Evolutionary conservation across 2,888 invertebrate genomes (phyloP).

Genomic region (Parnassius mnemosyne): DNA sequence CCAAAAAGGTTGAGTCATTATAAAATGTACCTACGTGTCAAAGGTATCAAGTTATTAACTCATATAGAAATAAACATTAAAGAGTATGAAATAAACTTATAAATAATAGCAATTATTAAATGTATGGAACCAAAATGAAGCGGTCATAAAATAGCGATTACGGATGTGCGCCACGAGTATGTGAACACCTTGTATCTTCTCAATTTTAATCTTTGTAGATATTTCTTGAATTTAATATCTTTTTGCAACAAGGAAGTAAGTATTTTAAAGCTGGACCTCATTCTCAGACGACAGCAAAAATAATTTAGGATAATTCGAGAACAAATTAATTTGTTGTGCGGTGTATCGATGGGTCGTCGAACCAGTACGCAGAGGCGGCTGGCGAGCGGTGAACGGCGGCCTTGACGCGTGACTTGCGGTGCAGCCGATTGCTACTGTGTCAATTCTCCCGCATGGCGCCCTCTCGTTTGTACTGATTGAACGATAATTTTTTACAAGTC

Average conservation of each 20-base stretch:
- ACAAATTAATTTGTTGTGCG: constrained; percentile 25
- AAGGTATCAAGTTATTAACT: too few relatives aligned
- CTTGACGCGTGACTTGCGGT: constrained; percentile 52
- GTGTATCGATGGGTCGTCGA: constrained; percentile 58
- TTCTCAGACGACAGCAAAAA: constrained; percentile 21
- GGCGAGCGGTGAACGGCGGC: constrained; percentile 55
- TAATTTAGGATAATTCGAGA: constrained; percentile 20
- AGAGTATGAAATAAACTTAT: too few relatives aligned
- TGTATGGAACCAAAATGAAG: too few relatives aligned
- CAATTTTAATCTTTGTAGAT: not conserved
- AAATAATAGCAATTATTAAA: too few relatives aligned
- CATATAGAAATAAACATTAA: too few relatives aligned
- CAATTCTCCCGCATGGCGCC: constrained; percentile 41
- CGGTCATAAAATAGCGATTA: too few relatives aligned
- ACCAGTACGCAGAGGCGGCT: constrained; percentile 41
- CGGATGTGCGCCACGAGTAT: too few relatives aligned
- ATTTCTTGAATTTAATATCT: not conserved
- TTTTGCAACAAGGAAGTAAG: constrained; percentile 16
- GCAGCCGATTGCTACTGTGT: constrained; percentile 46
- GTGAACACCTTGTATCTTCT: not conserved
- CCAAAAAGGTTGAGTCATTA: too few relatives aligned
- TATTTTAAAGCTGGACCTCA: constrained; percentile 14
- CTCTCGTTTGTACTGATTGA: constrained; percentile 34
- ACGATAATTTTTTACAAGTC: constrained; percentile 25
- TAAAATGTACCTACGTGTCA: too few relatives aligned